Evolutionary conservation across 2,888 invertebrate genomes (phyloP).

Genomic region (Standfussiana lucernea): DNA sequence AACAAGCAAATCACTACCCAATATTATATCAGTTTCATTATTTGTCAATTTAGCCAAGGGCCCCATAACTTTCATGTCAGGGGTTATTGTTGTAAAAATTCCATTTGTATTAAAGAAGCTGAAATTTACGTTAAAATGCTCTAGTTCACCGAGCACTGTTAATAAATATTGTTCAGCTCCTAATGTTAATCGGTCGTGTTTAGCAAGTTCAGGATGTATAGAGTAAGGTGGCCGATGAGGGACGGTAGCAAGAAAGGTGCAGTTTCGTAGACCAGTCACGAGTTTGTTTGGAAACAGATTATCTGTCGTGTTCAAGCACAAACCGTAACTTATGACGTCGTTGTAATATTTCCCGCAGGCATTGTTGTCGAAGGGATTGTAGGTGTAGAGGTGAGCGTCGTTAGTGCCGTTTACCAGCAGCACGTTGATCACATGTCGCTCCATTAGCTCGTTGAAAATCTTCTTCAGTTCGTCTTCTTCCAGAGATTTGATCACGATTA

Average conservation of each 20-base stretch:
- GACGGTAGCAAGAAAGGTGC: slow-evolving; percentile 72
- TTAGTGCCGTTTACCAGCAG: slow-evolving; percentile 72
- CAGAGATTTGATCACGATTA: slow-evolving; percentile 70
- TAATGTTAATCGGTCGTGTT: slow-evolving; percentile 8
- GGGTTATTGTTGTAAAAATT: slow-evolving; percentile 9
- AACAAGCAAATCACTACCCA: slow-evolving; percentile 41
- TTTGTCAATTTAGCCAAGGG: slow-evolving; percentile 31
- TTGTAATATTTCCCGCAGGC: slow-evolving; percentile 78
- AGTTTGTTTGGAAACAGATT: slow-evolving; percentile 72
- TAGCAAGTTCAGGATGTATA: slow-evolving; percentile 42
- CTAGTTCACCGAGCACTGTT: slow-evolving; percentile 43
- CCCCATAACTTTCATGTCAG: slow-evolving; percentile 38
- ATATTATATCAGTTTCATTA: slow-evolving; percentile 49
- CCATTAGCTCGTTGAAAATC: slow-evolving; percentile 74
- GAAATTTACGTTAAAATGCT: slow-evolving; percentile 50
- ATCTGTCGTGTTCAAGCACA: slow-evolving; percentile 65
- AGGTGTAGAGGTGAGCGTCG: slow-evolving; percentile 74
- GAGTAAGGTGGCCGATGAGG: slow-evolving; percentile 51
- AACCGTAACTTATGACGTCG: slow-evolving; percentile 73
- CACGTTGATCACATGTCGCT: slow-evolving; percentile 70
- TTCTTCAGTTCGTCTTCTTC: slow-evolving; percentile 49
- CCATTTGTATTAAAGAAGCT: slow-evolving; percentile 8
- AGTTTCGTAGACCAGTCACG: slow-evolving; percentile 73
- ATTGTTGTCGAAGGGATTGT: slow-evolving; percentile 79
- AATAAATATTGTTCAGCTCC: slow-evolving; percentile 57